A percentile compares a stretch with the other conserved stretches of the same genome.
Evolutionary conservation across 2,113 vertebrate species (phyloP).

Genomic region (Vulpes vulpes): DNA sequence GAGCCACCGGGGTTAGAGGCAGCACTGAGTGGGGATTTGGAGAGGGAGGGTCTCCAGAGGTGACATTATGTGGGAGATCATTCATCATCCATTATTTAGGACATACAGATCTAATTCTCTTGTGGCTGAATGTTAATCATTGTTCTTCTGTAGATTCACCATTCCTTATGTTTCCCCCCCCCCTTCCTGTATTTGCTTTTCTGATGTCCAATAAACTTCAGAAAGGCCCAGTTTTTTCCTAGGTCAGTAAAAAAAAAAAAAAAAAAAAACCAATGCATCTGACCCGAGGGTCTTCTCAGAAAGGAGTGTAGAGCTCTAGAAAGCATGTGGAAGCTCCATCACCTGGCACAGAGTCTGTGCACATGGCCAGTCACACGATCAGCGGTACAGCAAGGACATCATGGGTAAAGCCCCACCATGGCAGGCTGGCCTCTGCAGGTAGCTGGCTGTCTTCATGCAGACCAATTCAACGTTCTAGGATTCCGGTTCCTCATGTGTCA

Average conservation of each 20-base stretch:
- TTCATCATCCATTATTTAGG: neutral
- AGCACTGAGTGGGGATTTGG: neutral
- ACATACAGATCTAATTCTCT: neutral
- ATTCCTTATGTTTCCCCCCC: neutral
- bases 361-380: neutral
- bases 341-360: neutral
- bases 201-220: neutral
- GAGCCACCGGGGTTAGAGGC: neutral
- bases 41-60: neutral
- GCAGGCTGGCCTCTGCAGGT: neutral
- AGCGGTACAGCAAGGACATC: neutral
- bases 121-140: neutral
- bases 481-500: neutral
- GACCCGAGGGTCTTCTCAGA: neutral
- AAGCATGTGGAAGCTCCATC: neutral
- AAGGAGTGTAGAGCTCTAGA: neutral
- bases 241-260: neutral
- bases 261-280: neutral
- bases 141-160: neutral
- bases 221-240: neutral
- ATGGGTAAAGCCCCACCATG: accelerated
- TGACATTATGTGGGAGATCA: neutral
- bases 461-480: neutral
- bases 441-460: neutral
- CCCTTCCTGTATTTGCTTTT: neutral